Percentiles rank a stretch among this genome's conserved stretches.
Evolutionary conservation across 2,797 vertebrate species (phyloP).

Genomic region (Lithobates sylvaticus): DNA sequence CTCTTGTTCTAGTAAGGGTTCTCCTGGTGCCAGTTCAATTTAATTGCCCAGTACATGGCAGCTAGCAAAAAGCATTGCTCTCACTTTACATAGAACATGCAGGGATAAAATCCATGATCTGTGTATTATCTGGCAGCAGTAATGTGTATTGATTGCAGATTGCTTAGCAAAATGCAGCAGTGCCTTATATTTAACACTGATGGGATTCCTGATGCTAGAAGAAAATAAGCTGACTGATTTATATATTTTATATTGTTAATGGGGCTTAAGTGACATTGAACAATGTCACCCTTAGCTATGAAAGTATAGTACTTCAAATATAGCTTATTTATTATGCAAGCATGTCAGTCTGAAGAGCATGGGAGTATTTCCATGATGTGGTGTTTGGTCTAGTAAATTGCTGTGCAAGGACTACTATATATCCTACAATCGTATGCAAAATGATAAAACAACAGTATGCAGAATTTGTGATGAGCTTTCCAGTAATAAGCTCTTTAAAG

Average conservation of each 20-base stretch:
- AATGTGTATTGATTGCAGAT: slow-evolving; percentile 52
- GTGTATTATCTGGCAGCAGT: slow-evolving; percentile 37
- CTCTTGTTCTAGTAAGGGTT: background rate
- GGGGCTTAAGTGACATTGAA: slow-evolving; percentile 43
- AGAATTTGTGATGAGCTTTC: background rate
- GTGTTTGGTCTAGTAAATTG: background rate
- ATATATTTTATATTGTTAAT: slow-evolving; percentile 49
- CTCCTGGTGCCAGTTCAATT: slow-evolving; percentile 21
- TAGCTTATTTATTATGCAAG: slow-evolving; percentile 44
- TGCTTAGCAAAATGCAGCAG: background rate
- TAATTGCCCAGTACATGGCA: slow-evolving; percentile 5
- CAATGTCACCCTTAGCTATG: background rate
- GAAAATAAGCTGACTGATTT: slow-evolving; percentile 31
- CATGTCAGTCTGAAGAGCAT: slow-evolving; percentile 25
- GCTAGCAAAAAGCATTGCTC: background rate
- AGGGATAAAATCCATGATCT: slow-evolving; percentile 39
- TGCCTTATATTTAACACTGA: background rate
- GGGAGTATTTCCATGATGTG: background rate
- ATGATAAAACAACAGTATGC: background rate
- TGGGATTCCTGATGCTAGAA: slow-evolving; percentile 22
- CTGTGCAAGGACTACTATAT: background rate
- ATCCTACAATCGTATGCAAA: background rate
- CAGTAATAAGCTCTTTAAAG: background rate
- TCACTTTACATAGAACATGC: slow-evolving; percentile 31
- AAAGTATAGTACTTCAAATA: background rate